These are phyloP conservation scores for Sinohyriopsis cumingii DNA, from an alignment of 2,888 invertebrate species.

Conservation along the genomic window DNA sequence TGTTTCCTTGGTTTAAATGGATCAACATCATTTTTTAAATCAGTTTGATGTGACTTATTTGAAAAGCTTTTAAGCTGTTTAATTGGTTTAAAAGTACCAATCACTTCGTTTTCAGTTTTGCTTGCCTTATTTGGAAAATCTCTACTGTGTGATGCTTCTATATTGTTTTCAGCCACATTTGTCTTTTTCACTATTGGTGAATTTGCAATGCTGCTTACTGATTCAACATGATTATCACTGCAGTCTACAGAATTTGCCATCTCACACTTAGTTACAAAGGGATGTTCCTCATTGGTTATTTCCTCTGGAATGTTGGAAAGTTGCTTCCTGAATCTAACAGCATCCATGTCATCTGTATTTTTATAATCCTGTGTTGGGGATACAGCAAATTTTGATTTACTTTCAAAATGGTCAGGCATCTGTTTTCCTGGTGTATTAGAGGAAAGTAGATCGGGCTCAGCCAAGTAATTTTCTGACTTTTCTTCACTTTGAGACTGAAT, in stretches of 20 bases:
- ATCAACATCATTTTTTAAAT: constrained; percentile 9
- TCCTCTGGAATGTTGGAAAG: constrained; percentile 8
- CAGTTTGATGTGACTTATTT: not conserved
- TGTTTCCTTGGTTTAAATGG: constrained; percentile 33
- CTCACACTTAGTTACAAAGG: constrained; percentile 7
- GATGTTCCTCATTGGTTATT: constrained; percentile 1
- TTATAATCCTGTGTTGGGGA: constrained; percentile 13
- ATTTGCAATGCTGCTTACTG: too few species aligned
- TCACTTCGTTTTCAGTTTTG: too few species aligned
- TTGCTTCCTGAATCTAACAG: constrained; percentile 5
- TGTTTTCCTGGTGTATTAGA: not conserved
- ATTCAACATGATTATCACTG: too few species aligned
- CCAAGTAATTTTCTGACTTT: too few species aligned
- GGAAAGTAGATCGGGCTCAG: too few species aligned
- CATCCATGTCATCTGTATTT: constrained; percentile 3
- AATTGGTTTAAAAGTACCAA: too few species aligned
- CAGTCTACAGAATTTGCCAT: constrained; percentile 4
- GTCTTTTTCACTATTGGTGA: too few species aligned
- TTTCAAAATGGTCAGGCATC: constrained; percentile 7
- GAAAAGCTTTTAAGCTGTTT: too few species aligned
- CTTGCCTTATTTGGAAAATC: too few species aligned
- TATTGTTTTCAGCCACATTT: too few species aligned
- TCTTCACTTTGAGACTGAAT: too few species aligned
- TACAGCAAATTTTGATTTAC: constrained; percentile 2
- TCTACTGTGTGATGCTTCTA: too few species aligned